Percentiles rank a stretch among this genome's conserved stretches.
Evolutionary conservation across 2,888 invertebrate genomes (phyloP).

Genomic region (Aspidapion aeneum): DNA sequence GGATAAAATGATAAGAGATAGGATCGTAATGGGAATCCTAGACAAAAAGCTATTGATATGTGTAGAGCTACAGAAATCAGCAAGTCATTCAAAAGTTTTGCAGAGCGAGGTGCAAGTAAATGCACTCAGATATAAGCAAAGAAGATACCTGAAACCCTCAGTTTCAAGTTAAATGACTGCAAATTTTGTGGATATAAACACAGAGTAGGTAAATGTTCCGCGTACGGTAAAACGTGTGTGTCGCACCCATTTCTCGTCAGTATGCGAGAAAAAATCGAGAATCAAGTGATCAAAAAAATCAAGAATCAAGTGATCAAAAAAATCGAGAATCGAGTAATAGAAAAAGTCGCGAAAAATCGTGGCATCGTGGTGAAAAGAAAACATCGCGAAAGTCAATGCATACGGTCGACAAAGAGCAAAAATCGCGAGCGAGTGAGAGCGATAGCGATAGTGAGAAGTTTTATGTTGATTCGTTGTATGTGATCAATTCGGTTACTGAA

Average conservation of each 20-base stretch:
- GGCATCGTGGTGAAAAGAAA: neutral
- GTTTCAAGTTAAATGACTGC: neutral
- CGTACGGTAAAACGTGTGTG: neutral
- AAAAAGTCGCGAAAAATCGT: neutral
- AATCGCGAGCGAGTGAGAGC: neutral
- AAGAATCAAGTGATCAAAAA: neutral
- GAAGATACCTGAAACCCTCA: neutral
- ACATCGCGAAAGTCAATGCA: neutral
- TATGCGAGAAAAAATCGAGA: neutral
- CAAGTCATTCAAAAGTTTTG: constrained; percentile 13
- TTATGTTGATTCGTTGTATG: neutral
- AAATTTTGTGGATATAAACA: constrained; percentile 6
- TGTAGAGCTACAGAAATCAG: constrained; percentile 17
- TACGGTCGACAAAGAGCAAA: neutral
- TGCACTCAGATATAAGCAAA: neutral
- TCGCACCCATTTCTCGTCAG: neutral
- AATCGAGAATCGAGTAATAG: neutral
- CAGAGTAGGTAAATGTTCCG: neutral
- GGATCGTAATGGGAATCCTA: constrained; percentile 18
- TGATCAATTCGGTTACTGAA: neutral
- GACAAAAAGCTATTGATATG: neutral
- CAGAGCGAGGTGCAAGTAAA: constrained; percentile 7
- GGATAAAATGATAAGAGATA: constrained; percentile 30
- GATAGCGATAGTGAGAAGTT: constrained; percentile 2
- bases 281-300: neutral